Conservation (phyloP, 2,797 vertebrate genomes). For the Euphonia xanthogaster region DNA sequence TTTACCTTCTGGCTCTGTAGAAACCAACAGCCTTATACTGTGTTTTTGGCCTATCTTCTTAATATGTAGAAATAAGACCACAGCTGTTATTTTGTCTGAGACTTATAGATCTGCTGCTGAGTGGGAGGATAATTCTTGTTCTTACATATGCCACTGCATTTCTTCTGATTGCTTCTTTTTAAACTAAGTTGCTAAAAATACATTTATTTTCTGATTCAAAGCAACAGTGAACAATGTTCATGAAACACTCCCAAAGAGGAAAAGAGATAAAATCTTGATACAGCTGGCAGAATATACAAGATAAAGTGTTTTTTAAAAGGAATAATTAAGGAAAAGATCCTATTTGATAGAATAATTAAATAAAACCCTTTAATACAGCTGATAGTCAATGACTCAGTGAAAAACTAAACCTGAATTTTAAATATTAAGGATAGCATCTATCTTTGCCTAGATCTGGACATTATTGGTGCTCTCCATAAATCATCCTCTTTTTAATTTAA, state of each 20-base stretch:
- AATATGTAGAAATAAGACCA: constrained; percentile 6
- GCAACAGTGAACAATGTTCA: neutral
- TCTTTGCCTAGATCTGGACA: constrained; percentile 46
- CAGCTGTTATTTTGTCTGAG: constrained; percentile 37
- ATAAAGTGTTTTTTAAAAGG: neutral
- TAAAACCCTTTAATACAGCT: neutral
- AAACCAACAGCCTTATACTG: neutral
- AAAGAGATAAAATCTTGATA: constrained; percentile 10
- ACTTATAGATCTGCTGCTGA: neutral
- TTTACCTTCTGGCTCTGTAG: constrained; percentile 5
- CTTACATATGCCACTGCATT: neutral
- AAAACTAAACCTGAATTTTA: constrained; percentile 49
- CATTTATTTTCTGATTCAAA: constrained; percentile 7
- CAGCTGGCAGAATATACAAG: constrained; percentile 11
- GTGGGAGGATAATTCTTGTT: neutral
- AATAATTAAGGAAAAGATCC: neutral
- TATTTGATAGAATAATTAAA: constrained; percentile 43
- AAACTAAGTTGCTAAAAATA: constrained; percentile 32
- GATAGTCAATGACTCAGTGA: neutral
- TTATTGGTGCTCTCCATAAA: constrained; percentile 48
- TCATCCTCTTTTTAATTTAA: constrained; percentile 65
- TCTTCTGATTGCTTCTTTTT: constrained; percentile 36
- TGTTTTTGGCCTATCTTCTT: constrained; percentile 3
- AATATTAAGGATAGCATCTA: constrained; percentile 59
- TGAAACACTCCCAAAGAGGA: neutral